Evolutionary conservation across 1,140 invertebrate genomes (phyloP).

Genomic region (Choristoneura fumiferana): DNA sequence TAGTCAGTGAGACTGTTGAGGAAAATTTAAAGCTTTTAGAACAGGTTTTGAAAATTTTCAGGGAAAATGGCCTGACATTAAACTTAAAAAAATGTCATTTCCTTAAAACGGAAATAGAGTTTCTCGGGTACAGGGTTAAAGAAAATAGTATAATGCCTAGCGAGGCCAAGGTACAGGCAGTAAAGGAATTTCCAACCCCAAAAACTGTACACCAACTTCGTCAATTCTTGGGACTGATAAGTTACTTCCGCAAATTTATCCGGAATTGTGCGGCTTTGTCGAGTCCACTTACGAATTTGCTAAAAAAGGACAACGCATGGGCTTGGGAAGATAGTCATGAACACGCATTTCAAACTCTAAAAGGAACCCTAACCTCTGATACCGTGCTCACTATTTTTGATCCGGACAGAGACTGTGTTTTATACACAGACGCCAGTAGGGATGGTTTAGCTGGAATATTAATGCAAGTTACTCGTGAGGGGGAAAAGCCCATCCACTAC

Average conservation of each 20-base stretch:
- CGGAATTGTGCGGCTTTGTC: constrained; percentile 34
- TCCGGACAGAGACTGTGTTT: constrained; percentile 5
- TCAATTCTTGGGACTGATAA: constrained; percentile 19
- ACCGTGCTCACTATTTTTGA: constrained; percentile 16
- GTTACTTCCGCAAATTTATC: constrained; percentile 40
- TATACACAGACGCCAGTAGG: constrained; percentile 27
- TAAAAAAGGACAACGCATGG: constrained; percentile 31
- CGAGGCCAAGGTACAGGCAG: neutral
- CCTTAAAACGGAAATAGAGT: too few relatives aligned
- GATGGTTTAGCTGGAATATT: constrained; percentile 28
- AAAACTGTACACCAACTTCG: constrained; percentile 26
- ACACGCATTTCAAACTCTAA: constrained; percentile 3
- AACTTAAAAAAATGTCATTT: constrained; percentile 24
- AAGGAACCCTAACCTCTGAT: neutral
- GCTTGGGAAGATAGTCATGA: constrained; percentile 21
- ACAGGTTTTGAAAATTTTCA: constrained; percentile 18
- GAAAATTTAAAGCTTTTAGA: constrained; percentile 19
- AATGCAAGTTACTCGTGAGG: too few relatives aligned
- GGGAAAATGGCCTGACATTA: constrained; percentile 22
- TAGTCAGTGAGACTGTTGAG: constrained; percentile 26
- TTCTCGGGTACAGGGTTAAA: constrained; percentile 1
- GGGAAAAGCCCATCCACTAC: constrained; percentile 23
- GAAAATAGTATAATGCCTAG: neutral
- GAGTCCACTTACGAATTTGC: constrained; percentile 31
- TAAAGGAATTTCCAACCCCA: constrained; percentile 28